These are phyloP conservation scores for Dascyllus trimaculatus DNA, from an alignment of 2,113 vertebrate genomes.

Conservation along the genomic window DNA sequence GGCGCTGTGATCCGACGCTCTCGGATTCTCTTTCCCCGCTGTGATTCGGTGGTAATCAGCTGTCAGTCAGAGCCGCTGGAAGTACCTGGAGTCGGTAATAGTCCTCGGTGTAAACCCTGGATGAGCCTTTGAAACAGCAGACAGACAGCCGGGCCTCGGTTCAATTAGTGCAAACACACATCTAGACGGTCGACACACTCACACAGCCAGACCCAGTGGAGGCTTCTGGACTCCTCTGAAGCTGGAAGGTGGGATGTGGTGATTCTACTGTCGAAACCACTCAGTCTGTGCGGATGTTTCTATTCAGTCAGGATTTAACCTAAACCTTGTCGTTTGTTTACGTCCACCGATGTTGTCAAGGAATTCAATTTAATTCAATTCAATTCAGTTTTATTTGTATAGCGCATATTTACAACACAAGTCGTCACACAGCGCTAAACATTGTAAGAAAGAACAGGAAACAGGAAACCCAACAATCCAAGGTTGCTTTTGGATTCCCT, in stretches of 20 bases:
- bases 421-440: no score
- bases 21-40: constrained; percentile 21
- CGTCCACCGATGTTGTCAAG: no score
- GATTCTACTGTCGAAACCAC: background rate
- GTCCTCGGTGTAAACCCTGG: constrained; percentile 29
- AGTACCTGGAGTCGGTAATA: constrained; percentile 20
- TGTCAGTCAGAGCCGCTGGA: constrained; percentile 54
- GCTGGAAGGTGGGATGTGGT: background rate
- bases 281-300: no score
- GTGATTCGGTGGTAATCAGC: constrained; percentile 32
- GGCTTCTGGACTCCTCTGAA: background rate
- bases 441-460: no score
- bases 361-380: no score
- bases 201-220: background rate
- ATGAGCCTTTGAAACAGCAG: constrained; percentile 34
- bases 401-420: no score
- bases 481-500: no score
- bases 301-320: no score
- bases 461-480: no score
- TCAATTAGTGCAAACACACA: constrained; percentile 10
- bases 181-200: background rate
- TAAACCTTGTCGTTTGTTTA: no score
- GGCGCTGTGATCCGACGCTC: background rate
- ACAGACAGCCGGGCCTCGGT: constrained; percentile 3
- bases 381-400: no score